Base-by-base conservation (phyloP, 2,797 vertebrate genomes). In the Alfaro cultratus region DNA sequence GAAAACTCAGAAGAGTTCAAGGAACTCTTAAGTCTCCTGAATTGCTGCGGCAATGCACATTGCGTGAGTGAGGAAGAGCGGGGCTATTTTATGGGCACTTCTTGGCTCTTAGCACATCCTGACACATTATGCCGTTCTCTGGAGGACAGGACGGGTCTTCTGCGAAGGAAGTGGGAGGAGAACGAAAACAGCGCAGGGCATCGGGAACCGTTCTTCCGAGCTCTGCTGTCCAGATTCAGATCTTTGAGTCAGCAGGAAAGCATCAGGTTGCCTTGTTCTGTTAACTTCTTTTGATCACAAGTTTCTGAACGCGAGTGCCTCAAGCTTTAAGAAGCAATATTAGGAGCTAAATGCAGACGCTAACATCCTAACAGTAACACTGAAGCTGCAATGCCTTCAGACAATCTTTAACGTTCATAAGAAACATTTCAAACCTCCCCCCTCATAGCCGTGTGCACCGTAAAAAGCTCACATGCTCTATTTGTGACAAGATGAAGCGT, bases 1-100 rank as follows among this genome's bases (percentile, higher is more conserved):
- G 75, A 80, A 51, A 83, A 82, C 73, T 73, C 80, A 34, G 49
- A 73, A 60, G 70, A 85, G 73, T 81, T 79, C 74, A 57, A 81
- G 62, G 81, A 86, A 88, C 72, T 83, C 74, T 23, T 23, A 81
- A 76, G 85, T 83, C 79, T 84, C 73, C n/a, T 79, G 67, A 82
- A 76, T 86, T 75, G 15, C 78, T 74, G 77, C 26, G 49, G 73
- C 57, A 70, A 75, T 53, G 13, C 62, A 81, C 72, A 70, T 12
- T 12, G 1, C 67, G 26, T 21, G 10, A 81, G 76, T 75, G 57
- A 46, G 31, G 9, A 60, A 67, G 76, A 86, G 39, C 36, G 0
- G 26, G 3, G 21, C 2, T 23, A 49, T 81, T 84, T 86, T 72
- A 77, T 45, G 29, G 76, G 39, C 47, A 57, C 72, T 64, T 82